Base-by-base conservation (phyloP, 2,113 vertebrate species). In the Cavia aperea region DNA sequence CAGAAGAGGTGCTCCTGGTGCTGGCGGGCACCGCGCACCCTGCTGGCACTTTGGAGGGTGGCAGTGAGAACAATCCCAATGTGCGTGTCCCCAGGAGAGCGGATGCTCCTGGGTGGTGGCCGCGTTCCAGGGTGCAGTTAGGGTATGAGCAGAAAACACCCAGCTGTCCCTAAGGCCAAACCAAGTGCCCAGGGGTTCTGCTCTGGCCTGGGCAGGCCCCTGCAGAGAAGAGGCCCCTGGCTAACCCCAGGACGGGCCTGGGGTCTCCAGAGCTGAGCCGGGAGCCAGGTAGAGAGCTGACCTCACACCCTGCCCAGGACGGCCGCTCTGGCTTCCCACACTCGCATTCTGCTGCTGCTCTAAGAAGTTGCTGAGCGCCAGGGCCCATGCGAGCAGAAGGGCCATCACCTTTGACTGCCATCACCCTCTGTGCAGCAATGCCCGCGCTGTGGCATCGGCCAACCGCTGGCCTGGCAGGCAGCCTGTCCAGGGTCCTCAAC, bases 301-400 rank as follows among this genome's bases (percentile, higher is more conserved):
- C 0, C 5, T 73, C 73, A 39, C 23, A 81, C 24, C 54, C 66
- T 36, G 21, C 88, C 43, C 2, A 79, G 85, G 51, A 26, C 85
- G 36, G 0, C 4, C 58, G 29, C 66, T 1, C 2, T 77, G 14
- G 49, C 81, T 72, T 54, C 43, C 46, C 16, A n/a, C 51, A 23
- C 9, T 29, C 51, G 31, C 4, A 31, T 21, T n/a, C 63, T 86
- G 49, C 60, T 68, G 56, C 56, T 90, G 46, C 94, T 96, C 85
- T 72, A 83, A 54, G 95, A 56, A 60, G 51, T 75, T 36, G 21
- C 18, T 2, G 9, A 58, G 56, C 46, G 54, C 66, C 66, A 10
- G n/a, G 31, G 62, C 54, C 43, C 46, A 54, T 58, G 54, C 83
- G 62, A 78, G 78, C 24, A 83, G 46, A 46, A 81, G 36, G 36